Conservation (phyloP, 2,113 vertebrate species). For the Sebastes schlegelii region DNA sequence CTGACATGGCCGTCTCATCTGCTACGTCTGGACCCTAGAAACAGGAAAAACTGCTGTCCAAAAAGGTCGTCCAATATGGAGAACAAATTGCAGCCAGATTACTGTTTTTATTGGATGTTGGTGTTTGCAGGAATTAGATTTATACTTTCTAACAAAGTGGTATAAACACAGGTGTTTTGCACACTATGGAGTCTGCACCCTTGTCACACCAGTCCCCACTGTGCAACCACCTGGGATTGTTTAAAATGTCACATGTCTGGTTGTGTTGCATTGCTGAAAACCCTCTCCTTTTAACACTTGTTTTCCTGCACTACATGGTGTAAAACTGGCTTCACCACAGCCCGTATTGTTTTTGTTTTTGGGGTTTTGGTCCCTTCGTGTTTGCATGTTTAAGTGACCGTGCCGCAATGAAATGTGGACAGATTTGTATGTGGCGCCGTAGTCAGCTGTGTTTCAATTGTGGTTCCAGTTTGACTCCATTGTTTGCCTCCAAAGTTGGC, state of each 20-base stretch:
- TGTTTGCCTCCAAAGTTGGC: constrained; percentile 11
- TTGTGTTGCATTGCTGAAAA: constrained; percentile 44
- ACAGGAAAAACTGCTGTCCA: not conserved
- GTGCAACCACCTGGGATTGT: constrained; percentile 22
- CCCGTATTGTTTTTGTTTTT: not conserved
- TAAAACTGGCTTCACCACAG: not conserved
- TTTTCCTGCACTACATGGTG: not conserved
- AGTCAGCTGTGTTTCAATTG: constrained; percentile 13
- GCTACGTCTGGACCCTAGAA: not conserved
- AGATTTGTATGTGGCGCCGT: constrained; percentile 11
- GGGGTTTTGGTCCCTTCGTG: not conserved
- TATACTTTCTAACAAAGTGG: not conserved
- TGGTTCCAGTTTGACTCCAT: constrained; percentile 13
- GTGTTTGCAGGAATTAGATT: not conserved
- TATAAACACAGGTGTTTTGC: constrained; percentile 1
- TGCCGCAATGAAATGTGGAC: not conserved
- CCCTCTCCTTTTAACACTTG: not conserved
- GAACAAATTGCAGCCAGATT: not conserved
- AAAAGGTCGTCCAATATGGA: not conserved
- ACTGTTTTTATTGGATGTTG: not conserved
- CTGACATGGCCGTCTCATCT: not conserved
- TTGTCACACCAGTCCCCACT: not conserved
- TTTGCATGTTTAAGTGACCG: not conserved
- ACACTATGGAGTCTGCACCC: not conserved
- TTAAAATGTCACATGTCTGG: constrained; percentile 49